These are phyloP conservation scores for Morelia viridis DNA, from an alignment of 2,797 vertebrate genomes.

Conservation along the genomic window DNA sequence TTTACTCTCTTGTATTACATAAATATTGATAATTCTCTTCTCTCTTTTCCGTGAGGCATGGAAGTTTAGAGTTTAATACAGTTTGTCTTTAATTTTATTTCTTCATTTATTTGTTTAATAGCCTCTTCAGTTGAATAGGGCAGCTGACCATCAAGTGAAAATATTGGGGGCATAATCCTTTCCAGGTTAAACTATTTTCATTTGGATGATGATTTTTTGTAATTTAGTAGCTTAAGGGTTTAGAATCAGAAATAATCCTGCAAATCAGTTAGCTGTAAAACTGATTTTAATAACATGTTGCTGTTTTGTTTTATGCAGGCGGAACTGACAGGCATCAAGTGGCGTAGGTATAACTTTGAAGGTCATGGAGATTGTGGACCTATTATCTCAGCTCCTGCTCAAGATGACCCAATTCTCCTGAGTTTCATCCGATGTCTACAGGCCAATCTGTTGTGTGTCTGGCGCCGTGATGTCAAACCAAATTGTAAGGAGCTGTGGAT, in stretches of 20 bases:
- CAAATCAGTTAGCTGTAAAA: not conserved
- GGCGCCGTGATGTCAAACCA: conserved; percentile 93
- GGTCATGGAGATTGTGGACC: conserved; percentile 92
- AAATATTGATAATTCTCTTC: not conserved
- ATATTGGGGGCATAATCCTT: not conserved
- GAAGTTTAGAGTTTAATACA: not conserved
- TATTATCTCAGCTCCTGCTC: conserved; percentile 95
- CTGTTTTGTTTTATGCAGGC: conserved; percentile 74
- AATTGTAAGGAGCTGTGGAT: conserved; percentile 95
- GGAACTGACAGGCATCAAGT: conserved; percentile 98
- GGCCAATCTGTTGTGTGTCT: conserved; percentile 95
- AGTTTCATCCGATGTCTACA: conserved; percentile 97
- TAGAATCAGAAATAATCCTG: not conserved
- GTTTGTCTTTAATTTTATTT: not conserved
- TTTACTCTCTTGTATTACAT: not conserved
- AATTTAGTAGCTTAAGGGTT: not conserved
- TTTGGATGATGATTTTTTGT: not conserved
- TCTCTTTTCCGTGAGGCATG: not conserved
- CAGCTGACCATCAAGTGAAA: not conserved
- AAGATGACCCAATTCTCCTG: conserved; percentile 95
- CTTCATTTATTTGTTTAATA: not conserved
- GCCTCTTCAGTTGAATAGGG: not conserved
- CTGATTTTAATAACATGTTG: not conserved
- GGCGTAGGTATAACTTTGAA: conserved; percentile 96
- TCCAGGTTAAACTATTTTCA: not conserved